These are phyloP conservation scores for Episyrphus balteatus DNA, from an alignment of 1,140 invertebrate genomes.

Conservation along the genomic window DNA sequence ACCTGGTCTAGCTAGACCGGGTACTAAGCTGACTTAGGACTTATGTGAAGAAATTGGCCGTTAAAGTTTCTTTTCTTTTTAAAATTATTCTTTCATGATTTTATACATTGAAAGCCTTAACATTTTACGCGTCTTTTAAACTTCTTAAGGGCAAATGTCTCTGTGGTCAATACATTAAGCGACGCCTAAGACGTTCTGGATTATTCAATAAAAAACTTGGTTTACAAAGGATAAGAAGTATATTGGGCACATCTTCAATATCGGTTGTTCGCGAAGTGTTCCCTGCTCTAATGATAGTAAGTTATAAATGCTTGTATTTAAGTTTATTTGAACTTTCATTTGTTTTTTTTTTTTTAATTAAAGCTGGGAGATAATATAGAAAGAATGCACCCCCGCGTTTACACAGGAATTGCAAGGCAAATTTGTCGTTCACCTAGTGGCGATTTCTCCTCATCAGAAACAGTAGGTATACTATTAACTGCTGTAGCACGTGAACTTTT, in stretches of 20 bases:
- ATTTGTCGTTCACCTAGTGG: conserved; percentile 38
- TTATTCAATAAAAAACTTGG: conserved; percentile 58
- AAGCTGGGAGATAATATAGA: conserved; percentile 52
- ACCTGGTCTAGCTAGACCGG: too few species aligned
- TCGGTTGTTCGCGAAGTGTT: conserved; percentile 47
- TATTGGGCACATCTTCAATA: conserved; percentile 41
- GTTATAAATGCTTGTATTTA: neutral
- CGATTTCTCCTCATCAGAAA: conserved; percentile 41
- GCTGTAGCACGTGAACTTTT: conserved; percentile 50
- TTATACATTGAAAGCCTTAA: too few species aligned
- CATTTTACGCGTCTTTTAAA: neutral
- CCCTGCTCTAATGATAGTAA: conserved; percentile 39
- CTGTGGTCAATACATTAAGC: conserved; percentile 54
- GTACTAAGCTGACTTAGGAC: too few species aligned
- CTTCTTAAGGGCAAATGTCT: conserved; percentile 42
- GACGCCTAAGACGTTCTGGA: conserved; percentile 50
- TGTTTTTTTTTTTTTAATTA: conserved; percentile 5
- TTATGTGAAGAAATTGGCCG: too few species aligned
- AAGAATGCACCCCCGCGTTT: conserved; percentile 53
- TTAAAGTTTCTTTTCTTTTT: too few species aligned
- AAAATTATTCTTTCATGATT: too few species aligned
- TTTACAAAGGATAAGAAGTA: conserved; percentile 50
- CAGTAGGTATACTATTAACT: conserved; percentile 42
- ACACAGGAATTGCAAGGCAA: conserved; percentile 47
- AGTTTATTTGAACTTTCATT: conserved; percentile 1